Conservation (phyloP, 1,140 invertebrate genomes). For the Zaprionus camerounensis region DNA sequence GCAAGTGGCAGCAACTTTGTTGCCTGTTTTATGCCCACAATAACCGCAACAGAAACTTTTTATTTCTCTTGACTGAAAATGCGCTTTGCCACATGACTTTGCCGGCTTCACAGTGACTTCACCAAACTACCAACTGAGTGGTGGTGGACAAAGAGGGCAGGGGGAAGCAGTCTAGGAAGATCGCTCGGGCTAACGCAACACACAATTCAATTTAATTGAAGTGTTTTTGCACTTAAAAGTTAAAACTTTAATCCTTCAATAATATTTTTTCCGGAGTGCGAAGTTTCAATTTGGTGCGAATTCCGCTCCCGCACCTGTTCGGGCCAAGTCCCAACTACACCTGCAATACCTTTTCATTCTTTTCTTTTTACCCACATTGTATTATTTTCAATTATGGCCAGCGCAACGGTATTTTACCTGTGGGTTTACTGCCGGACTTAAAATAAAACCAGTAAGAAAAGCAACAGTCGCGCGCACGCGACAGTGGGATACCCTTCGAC, state of each 20-base stretch:
- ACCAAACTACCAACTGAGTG: conserved; percentile 16
- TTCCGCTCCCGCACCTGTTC: conserved; percentile 1
- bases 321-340: not conserved
- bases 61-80: conserved; percentile 65
- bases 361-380: not conserved
- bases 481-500: too few relatives aligned
- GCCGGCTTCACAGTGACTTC: conserved; percentile 23
- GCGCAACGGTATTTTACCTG: conserved; percentile 31
- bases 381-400: conserved; percentile 58
- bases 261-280: conserved; percentile 76
- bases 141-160: not conserved
- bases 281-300: conserved; percentile 54
- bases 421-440: conserved; percentile 37
- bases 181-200: conserved; percentile 10
- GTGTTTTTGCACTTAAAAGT: conserved; percentile 81
- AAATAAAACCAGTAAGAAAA: too few relatives aligned
- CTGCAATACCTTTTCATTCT: not conserved
- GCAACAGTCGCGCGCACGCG: too few relatives aligned
- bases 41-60: conserved; percentile 67
- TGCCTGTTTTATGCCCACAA: conserved; percentile 55
- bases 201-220: conserved; percentile 74
- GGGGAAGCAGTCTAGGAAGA: not conserved
- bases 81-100: conserved; percentile 55
- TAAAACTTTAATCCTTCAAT: conserved; percentile 81
- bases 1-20: conserved; percentile 55